Percentiles rank a stretch among this genome's conserved stretches.
These are phyloP conservation scores for Dorcus hopei DNA, from an alignment of 2,888 invertebrate species.

Conservation along the genomic window DNA sequence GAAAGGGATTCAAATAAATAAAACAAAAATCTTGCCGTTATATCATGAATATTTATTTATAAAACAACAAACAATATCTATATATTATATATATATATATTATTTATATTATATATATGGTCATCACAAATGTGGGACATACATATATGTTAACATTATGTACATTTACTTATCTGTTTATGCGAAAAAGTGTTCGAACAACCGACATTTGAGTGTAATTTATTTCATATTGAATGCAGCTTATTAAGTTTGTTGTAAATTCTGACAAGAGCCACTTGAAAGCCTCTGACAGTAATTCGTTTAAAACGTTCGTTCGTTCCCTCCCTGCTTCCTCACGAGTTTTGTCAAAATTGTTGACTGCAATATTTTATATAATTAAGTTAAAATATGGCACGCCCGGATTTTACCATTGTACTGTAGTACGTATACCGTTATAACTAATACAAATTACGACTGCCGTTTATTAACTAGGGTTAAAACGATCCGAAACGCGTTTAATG, in stretches of 20 bases:
- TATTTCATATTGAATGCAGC: too few relatives aligned
- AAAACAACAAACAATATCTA: conserved; percentile 38
- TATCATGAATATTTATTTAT: conserved; percentile 30
- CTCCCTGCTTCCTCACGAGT: conserved; percentile 20
- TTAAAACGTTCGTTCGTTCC: conserved; percentile 17
- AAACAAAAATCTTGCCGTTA: not conserved
- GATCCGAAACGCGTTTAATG: not conserved
- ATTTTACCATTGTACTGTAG: conserved; percentile 8
- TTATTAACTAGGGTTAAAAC: not conserved
- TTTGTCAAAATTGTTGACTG: conserved; percentile 20
- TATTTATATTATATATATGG: conserved; percentile 25
- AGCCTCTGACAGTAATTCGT: conserved; percentile 23
- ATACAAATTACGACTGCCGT: not conserved
- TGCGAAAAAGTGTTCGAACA: conserved; percentile 7
- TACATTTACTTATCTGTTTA: conserved; percentile 26
- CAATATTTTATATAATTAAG: conserved; percentile 20
- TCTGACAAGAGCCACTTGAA: conserved; percentile 21
- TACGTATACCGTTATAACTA: not conserved
- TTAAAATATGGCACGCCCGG: conserved; percentile 14
- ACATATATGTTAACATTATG: conserved; percentile 29
- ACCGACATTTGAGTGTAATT: not conserved
- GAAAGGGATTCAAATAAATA: not conserved
- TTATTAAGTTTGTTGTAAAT: not conserved
- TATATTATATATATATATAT: conserved; percentile 29
- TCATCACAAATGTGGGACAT: conserved; percentile 32